These are phyloP conservation scores for Calephelis virginiensis DNA, from an alignment of 1,140 invertebrate species.

Conservation along the genomic window DNA sequence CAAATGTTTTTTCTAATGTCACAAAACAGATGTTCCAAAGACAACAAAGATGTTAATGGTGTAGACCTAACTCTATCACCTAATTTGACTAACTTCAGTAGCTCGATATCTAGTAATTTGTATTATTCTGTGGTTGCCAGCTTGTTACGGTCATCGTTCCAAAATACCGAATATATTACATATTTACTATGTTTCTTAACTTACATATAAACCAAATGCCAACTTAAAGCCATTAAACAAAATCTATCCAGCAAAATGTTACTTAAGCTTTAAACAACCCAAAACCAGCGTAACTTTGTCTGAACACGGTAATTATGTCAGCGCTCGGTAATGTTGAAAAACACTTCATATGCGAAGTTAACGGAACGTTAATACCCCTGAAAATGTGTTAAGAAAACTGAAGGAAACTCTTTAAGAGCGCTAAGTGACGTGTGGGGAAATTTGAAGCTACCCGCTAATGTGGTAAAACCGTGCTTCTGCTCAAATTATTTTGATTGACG, in stretches of 20 bases:
- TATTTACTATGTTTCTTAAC: too few relatives aligned
- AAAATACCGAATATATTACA: too few relatives aligned
- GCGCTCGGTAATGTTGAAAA: slow-evolving; percentile 62
- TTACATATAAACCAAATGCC: neutral
- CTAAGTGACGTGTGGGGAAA: slow-evolving; percentile 48
- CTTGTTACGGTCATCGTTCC: too few relatives aligned
- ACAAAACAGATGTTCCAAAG: too few relatives aligned
- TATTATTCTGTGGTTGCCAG: too few relatives aligned
- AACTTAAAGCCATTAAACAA: neutral
- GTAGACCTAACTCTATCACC: too few relatives aligned
- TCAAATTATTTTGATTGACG: slow-evolving; percentile 36
- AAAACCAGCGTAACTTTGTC: slow-evolving; percentile 11
- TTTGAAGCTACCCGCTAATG: slow-evolving; percentile 39
- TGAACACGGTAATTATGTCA: slow-evolving; percentile 55
- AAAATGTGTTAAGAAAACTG: slow-evolving; percentile 59
- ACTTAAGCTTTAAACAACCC: slow-evolving; percentile 1
- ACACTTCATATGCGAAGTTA: slow-evolving; percentile 59
- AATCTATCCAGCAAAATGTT: neutral
- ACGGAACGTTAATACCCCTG: slow-evolving; percentile 42
- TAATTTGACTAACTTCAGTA: too few relatives aligned
- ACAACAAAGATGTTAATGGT: too few relatives aligned
- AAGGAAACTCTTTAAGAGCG: slow-evolving; percentile 37
- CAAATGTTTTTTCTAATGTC: too few relatives aligned
- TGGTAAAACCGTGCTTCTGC: slow-evolving; percentile 45
- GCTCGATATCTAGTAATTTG: too few relatives aligned